Evolutionary conservation across 2,113 vertebrate species (phyloP), one percentile per base, ranked within the genome.

Genomic region (Mesitornis unicolor): DNA sequence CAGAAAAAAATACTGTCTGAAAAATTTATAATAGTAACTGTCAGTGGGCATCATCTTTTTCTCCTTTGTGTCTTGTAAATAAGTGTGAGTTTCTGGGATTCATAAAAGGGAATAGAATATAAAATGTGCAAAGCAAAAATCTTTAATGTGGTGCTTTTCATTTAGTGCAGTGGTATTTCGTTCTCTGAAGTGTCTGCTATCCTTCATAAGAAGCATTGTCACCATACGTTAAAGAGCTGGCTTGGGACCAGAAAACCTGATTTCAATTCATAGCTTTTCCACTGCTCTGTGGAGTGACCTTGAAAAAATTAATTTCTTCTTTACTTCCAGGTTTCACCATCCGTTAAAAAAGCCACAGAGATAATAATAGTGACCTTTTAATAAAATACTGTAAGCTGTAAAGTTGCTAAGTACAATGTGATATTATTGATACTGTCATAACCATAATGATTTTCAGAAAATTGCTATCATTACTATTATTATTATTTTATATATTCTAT

Each of bases 261-360:
- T 92, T 93, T 83, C 67, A 74, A 19, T 89, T 96, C 82, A 76
- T 76, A 70, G 75, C 50, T 94, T 91, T 88, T 53, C 75, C 67
- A 42, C 43, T 69, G 38, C 42, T 76, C 54, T 93, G 53, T 57
- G 40, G 53, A 89, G 20, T 85, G 31, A 96, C 89, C 91, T 96
- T 93, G 85, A 85, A 53, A 45, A 93, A 94, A 79, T 83, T 65
- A 95, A 89, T 79, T 90, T 90, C 29, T n/a, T 61, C 67, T 84
- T 60, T 87, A 22, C 20, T 82, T 54, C n/a, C 22, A 36, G n/a
- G 35, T 77, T 94, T 93, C 64, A 61, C 29, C 8, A 1, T 64
- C 53, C 29, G 3, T 84, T 89, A n/a, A 63, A 94, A 88, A 81
- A 71, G 14, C 17, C 43, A 29, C 33, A 61, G 33, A 48, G 28